A percentile compares a stretch with the other conserved stretches of the same genome.
phyloP scores from a whole-genome alignment of 2,797 vertebrate species.

The Sebastes iracundus region DNA sequence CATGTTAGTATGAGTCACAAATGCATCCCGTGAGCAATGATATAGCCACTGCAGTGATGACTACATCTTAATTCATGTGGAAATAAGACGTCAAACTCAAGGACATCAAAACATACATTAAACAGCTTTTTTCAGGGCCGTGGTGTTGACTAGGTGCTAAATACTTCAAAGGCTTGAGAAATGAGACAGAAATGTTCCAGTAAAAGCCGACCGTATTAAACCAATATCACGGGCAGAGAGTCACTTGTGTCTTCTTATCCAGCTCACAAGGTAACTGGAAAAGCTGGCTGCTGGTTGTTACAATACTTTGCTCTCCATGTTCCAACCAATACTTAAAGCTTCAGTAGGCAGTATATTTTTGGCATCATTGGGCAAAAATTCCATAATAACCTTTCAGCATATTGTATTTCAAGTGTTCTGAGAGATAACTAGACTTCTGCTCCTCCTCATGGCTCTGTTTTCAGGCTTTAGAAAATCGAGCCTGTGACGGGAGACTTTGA shows the following conservation, averaged over 20 bases:
- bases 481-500: too few species aligned
- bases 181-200: neutral
- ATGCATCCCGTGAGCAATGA: conserved; percentile 11
- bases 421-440: too few species aligned
- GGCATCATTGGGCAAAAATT: too few species aligned
- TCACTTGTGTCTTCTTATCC: neutral
- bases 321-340: neutral
- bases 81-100: conserved; percentile 35
- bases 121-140: conserved; percentile 4
- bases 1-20: conserved; percentile 20
- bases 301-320: neutral
- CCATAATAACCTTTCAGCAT: too few species aligned
- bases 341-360: too few species aligned
- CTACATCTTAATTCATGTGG: neutral
- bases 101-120: conserved; percentile 42
- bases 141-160: neutral
- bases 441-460: too few species aligned
- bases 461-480: too few species aligned
- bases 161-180: conserved; percentile 14
- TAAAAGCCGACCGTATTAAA: neutral
- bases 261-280: neutral
- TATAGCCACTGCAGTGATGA: neutral
- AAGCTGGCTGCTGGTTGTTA: neutral
- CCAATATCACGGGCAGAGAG: conserved; percentile 2
- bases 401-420: too few species aligned